A percentile compares a stretch with the other conserved stretches of the same genome.
Conservation (phyloP, 1,140 invertebrate species). For the Dermatophagoides farinae region DNA sequence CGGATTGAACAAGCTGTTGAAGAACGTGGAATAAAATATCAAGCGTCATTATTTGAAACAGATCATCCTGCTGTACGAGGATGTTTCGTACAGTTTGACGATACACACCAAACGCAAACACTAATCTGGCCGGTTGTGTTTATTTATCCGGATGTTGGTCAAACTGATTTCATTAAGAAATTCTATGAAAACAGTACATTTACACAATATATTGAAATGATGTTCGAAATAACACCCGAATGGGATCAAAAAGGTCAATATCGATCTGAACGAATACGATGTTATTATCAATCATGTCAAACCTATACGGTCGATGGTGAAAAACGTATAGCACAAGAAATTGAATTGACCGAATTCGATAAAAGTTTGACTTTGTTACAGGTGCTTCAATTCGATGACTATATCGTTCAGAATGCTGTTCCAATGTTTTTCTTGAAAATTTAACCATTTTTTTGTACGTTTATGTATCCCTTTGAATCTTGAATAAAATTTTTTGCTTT, state of each 20-base stretch:
- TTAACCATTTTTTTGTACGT: neutral
- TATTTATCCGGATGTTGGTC: constrained; percentile 54
- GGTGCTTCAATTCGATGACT: neutral
- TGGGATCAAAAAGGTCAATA: constrained; percentile 58
- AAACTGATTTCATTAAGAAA: constrained; percentile 47
- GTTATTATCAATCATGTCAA: constrained; percentile 11
- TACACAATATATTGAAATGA: constrained; percentile 41
- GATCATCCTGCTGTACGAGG: constrained; percentile 36
- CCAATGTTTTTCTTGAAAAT: constrained; percentile 1
- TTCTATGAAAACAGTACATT: constrained; percentile 54
- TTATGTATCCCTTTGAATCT: too few species aligned
- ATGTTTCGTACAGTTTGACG: constrained; percentile 35
- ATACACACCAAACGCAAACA: constrained; percentile 16
- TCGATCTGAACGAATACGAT: constrained; percentile 35
- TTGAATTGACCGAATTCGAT: neutral
- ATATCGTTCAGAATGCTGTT: neutral
- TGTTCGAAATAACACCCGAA: constrained; percentile 42
- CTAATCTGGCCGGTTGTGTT: constrained; percentile 61
- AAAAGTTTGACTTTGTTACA: neutral
- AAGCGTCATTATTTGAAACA: constrained; percentile 34
- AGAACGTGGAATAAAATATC: constrained; percentile 30
- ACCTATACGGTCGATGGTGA: neutral
- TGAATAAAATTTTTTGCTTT: neutral
- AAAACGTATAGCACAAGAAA: too few species aligned
- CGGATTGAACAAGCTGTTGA: constrained; percentile 19